Evolutionary conservation across 1,140 invertebrate genomes (phyloP).

Genomic region (Diorhabda sublineata): DNA sequence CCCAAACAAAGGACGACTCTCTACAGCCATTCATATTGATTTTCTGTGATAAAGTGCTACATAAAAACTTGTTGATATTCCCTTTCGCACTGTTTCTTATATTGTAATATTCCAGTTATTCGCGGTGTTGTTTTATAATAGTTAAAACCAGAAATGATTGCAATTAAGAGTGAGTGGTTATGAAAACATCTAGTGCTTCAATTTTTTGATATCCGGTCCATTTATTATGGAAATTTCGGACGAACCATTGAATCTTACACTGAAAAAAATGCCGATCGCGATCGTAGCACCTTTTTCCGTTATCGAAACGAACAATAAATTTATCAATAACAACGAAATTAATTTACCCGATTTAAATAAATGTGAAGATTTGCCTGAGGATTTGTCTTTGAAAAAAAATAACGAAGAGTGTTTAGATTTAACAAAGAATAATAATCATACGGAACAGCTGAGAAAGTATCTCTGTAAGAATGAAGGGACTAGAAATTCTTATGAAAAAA

Average conservation of each 20-base stretch:
- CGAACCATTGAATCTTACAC: conserved; percentile 48
- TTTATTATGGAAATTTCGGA: conserved; percentile 38
- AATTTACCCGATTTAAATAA: conserved; percentile 22
- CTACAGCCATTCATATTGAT: conserved; percentile 49
- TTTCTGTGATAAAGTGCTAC: conserved; percentile 47
- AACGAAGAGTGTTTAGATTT: conserved; percentile 30
- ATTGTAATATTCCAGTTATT: too few relatives aligned
- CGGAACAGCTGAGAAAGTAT: conserved; percentile 37
- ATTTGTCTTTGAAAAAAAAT: conserved; percentile 38
- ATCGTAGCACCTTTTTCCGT: conserved; percentile 39
- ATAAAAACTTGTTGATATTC: conserved; percentile 51
- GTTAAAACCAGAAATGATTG: too few relatives aligned
- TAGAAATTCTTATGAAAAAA: conserved; percentile 32
- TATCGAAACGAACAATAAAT: conserved; percentile 28
- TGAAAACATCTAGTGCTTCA: not conserved
- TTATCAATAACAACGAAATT: conserved; percentile 24
- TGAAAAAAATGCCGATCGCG: conserved; percentile 51
- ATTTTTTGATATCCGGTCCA: not conserved
- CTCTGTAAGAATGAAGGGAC: conserved; percentile 31
- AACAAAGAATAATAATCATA: conserved; percentile 34
- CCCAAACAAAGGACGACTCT: conserved; percentile 44
- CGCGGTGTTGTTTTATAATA: too few relatives aligned
- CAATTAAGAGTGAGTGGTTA: not conserved
- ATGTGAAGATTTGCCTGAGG: conserved; percentile 33
- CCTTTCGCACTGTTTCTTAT: conserved; percentile 6